phyloP scores from a whole-genome alignment of 1,140 invertebrate species.

The Caenorhabditis elegans region WBcel235 BX284606.5:15276001-15276500 shows the following conservation, averaged over 20 bases:
- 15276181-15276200: too few species aligned
- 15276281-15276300: background rate
- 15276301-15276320: background rate
- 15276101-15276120: background rate
- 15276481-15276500: too few species aligned
- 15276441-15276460: too few species aligned
- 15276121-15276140: conserved; percentile 15
- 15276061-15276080: background rate
- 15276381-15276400: too few species aligned
- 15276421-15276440: too few species aligned
- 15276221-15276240: background rate
- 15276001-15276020: conserved; percentile 16
- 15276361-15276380: too few species aligned
- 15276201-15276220: background rate
- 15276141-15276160: background rate
- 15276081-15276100: conserved; percentile 29
- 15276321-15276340: conserved; percentile 20
- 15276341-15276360: background rate
- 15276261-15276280: background rate
- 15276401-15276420: too few species aligned
- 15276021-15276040: background rate
- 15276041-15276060: conserved; percentile 1
- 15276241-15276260: background rate
- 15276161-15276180: conserved; percentile 1
- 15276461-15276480: too few species aligned